These are phyloP conservation scores for Brachypalpus laphriformis DNA, from an alignment of 2,888 invertebrate species.

Conservation along the genomic window DNA sequence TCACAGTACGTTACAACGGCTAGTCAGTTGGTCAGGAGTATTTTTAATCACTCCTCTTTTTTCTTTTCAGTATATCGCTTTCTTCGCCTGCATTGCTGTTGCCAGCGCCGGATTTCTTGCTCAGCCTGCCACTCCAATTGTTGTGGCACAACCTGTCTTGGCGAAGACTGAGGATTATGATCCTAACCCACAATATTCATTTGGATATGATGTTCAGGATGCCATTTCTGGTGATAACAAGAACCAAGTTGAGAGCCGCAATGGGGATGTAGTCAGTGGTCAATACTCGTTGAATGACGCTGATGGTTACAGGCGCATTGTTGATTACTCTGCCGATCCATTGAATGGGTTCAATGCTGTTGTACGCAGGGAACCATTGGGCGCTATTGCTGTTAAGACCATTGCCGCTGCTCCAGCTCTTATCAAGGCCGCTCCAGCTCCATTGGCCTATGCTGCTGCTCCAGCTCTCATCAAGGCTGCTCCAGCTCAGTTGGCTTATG, in stretches of 20 bases:
- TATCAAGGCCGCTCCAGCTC: constrained; percentile 29
- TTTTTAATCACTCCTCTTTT: background rate
- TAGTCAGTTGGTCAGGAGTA: background rate
- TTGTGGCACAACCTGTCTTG: constrained; percentile 70
- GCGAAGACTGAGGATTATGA: constrained; percentile 78
- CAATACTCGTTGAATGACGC: constrained; percentile 84
- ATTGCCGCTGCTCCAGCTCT: constrained; percentile 67
- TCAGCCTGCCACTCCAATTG: constrained; percentile 46
- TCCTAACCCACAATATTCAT: constrained; percentile 82
- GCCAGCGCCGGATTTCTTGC: constrained; percentile 77
- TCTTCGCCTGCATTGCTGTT: constrained; percentile 76
- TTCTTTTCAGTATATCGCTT: constrained; percentile 74
- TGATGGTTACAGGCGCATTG: constrained; percentile 84
- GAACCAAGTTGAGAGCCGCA: constrained; percentile 83
- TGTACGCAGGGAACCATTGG: constrained; percentile 83
- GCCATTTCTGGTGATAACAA: constrained; percentile 83
- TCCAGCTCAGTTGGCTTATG: constrained; percentile 58
- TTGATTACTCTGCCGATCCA: constrained; percentile 84
- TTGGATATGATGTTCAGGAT: constrained; percentile 83
- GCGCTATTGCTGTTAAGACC: constrained; percentile 72
- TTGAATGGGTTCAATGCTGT: constrained; percentile 84
- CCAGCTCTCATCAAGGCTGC: constrained; percentile 45
- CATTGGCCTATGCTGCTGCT: constrained; percentile 42
- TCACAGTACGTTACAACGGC: constrained; percentile 75
- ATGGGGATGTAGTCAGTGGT: constrained; percentile 84